phyloP scores from a whole-genome alignment of 1,140 invertebrate genomes.

The Pissodes strobi region DNA sequence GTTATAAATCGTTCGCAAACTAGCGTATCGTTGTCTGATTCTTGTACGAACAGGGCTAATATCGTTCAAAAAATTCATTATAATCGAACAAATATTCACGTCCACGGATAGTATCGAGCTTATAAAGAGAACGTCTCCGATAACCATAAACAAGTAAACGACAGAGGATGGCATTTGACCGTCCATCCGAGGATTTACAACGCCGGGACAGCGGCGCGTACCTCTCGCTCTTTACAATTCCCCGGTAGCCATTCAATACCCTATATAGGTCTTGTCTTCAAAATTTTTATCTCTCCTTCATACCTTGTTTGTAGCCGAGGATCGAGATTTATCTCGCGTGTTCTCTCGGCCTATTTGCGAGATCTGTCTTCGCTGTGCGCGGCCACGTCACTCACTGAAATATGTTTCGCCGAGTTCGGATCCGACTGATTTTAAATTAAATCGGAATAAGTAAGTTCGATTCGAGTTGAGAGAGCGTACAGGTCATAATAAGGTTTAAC shows the following conservation, averaged over 20 bases:
- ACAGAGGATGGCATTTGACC: slow-evolving; percentile 9
- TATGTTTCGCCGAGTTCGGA: slow-evolving; percentile 20
- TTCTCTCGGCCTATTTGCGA: slow-evolving; percentile 37
- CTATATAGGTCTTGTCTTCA: slow-evolving; percentile 52
- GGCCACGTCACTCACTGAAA: slow-evolving; percentile 35
- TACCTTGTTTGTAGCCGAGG: slow-evolving; percentile 52
- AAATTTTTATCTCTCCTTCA: slow-evolving; percentile 53
- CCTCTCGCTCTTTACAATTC: slow-evolving; percentile 42
- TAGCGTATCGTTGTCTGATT: too few species aligned
- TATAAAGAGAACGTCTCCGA: not conserved
- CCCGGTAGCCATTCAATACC: slow-evolving; percentile 49
- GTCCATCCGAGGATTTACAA: slow-evolving; percentile 24
- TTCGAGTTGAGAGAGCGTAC: too few species aligned
- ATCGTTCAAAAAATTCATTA: too few species aligned
- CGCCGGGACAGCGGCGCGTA: slow-evolving; percentile 6
- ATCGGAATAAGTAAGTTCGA: not conserved
- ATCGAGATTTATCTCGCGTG: slow-evolving; percentile 46
- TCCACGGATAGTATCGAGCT: too few species aligned
- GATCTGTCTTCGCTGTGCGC: slow-evolving; percentile 35
- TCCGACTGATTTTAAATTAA: not conserved
- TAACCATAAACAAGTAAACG: slow-evolving; percentile 1
- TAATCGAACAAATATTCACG: too few species aligned
- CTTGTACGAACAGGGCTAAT: too few species aligned
- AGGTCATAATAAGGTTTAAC: too few species aligned
- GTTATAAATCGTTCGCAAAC: too few species aligned